phyloP scores from a whole-genome alignment of 2,113 vertebrate genomes.

The Heterotilapia buettikoferi region DNA sequence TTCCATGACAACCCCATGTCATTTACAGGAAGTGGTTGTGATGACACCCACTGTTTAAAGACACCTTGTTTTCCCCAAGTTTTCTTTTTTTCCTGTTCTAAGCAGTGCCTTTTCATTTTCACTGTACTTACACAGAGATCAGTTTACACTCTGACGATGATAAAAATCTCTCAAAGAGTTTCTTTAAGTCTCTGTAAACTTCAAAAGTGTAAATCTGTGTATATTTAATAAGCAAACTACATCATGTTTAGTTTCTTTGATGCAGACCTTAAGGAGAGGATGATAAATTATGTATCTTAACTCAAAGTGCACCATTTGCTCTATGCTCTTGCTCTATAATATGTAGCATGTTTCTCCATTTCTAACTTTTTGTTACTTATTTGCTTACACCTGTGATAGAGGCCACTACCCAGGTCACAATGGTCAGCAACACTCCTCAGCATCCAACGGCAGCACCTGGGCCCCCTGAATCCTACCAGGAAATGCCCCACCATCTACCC shows the following conservation, averaged over 20 bases:
- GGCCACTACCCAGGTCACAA: constrained; percentile 73
- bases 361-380: neutral
- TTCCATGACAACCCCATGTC: constrained; percentile 37
- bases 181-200: neutral
- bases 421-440: constrained; percentile 71
- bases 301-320: neutral
- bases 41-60: neutral
- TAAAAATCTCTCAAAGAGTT: neutral
- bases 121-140: neutral
- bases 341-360: neutral
- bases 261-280: neutral
- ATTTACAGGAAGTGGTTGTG: constrained; percentile 53
- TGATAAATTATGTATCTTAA: accelerated
- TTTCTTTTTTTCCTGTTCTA: neutral
- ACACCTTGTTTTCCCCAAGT: neutral
- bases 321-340: no score
- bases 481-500: constrained; percentile 72
- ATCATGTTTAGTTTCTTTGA: neutral
- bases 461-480: constrained; percentile 65
- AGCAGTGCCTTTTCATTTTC: neutral
- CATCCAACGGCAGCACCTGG: constrained; percentile 32
- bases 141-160: neutral
- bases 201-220: neutral
- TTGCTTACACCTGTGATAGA: constrained; percentile 74
- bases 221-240: neutral